Percentiles rank a stretch among this genome's conserved stretches.
Conservation (phyloP, 2,888 invertebrate species). For the Busseola fusca region DNA sequence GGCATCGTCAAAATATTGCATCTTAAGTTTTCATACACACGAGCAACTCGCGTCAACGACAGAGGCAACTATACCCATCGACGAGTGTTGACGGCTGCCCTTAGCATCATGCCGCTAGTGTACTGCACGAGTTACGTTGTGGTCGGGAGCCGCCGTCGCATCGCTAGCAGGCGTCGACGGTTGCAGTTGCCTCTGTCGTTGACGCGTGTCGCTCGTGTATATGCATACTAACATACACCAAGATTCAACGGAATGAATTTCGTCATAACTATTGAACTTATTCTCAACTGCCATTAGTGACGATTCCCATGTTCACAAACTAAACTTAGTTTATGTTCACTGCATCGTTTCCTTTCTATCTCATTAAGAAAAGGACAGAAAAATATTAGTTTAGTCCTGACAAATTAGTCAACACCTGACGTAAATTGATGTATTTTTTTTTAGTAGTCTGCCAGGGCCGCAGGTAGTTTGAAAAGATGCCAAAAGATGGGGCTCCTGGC, state of each 20-base stretch:
- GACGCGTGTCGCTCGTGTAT: not conserved
- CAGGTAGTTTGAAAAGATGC: no score
- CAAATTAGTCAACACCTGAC: no score
- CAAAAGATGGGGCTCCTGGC: no score
- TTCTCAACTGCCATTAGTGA: no score
- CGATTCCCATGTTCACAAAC: no score
- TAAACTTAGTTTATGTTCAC: no score
- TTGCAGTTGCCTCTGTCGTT: not conserved
- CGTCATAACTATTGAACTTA: not conserved
- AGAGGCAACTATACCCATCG: not conserved
- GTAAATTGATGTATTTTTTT: no score
- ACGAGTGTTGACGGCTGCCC: not conserved
- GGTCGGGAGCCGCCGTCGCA: no score
- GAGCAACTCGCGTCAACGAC: not conserved
- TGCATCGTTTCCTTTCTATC: no score
- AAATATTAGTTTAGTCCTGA: no score
- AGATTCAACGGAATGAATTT: not conserved
- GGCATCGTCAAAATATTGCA: not conserved
- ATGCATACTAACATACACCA: not conserved
- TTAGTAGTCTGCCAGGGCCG: no score
- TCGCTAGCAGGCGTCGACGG: not conserved
- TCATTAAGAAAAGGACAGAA: no score
- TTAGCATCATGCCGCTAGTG: not conserved
- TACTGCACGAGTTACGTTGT: not conserved
- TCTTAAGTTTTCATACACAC: not conserved